Evolutionary conservation across 2,888 invertebrate species (phyloP), one percentile per base, ranked within the genome.

Genomic region (Drosophila meridiana): DNA sequence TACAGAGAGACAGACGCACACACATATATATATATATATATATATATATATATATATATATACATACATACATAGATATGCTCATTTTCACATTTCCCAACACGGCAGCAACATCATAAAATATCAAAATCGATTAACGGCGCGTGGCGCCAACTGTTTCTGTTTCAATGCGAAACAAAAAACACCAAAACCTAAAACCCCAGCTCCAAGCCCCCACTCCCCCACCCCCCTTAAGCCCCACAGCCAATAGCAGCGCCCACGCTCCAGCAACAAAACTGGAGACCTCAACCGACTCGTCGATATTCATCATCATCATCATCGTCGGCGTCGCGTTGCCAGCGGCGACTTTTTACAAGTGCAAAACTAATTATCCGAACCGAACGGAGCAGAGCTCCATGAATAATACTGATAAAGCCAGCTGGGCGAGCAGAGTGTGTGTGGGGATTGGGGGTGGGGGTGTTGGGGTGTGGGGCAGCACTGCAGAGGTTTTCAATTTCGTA

Each of bases 131-230:
- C 76, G 70, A 77, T 80, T 77, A 76, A 63, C 66, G 66, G 55
- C 76, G 76, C 80, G 80, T 76, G 76, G 80, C 80, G 69, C 56
- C 80, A 79, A 79, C 69, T 74, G 69, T 75, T 64, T 55, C 64
- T 50, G 53, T 61, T 70, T 50, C 20, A 28, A 34, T 36, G 55
- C 26, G 6, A 28, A 47, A n/a, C 6, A 43, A 20, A 42, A 58
- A 28, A 20, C 38, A 13, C 26, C 42, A 58, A 58, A 45, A 43
- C 43, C 53, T 9, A 40, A 48, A 26, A 20, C 47, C 48, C 28
- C 13, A 28, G 2, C 26, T 9, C 38, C 38, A 56, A 40, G 20
- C 38, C 53, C 4, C 20, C 38, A n/a, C 8, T 13, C 30, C 38
- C 32, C 11, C 5, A 5, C 13, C 38, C 38, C 36, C 2, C 2